Percentiles rank a stretch among this genome's conserved stretches.
phyloP scores from a whole-genome alignment of 2,888 invertebrate genomes.

The Caenorhabditis virilis region DNA sequence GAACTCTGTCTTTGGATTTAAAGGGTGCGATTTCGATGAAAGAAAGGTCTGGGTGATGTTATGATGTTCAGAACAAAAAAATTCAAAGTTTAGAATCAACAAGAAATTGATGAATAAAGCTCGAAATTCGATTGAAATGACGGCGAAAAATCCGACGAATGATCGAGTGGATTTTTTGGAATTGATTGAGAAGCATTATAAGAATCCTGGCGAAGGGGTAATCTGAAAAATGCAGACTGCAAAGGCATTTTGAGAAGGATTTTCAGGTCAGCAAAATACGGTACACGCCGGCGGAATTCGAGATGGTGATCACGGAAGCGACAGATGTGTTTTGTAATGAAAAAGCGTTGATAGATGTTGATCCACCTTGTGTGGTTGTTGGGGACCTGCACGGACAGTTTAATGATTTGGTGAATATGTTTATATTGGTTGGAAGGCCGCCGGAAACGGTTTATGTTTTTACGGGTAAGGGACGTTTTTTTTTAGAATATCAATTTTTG shows the following conservation, averaged over 20 bases:
- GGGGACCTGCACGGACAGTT: constrained; percentile 54
- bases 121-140: not conserved
- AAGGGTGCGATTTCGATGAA: too few species aligned
- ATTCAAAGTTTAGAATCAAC: too few species aligned
- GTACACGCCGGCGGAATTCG: constrained; percentile 42
- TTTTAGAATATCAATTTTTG: not conserved
- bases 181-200: not conserved
- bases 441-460: constrained; percentile 51
- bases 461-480: constrained; percentile 15
- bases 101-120: too few species aligned
- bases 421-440: constrained; percentile 50
- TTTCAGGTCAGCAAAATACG: constrained; percentile 46
- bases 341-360: constrained; percentile 47
- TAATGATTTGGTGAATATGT: constrained; percentile 57
- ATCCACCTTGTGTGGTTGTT: constrained; percentile 47
- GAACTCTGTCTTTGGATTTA: too few species aligned
- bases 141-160: not conserved
- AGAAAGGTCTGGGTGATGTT: too few species aligned
- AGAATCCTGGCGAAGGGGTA: not conserved
- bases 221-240: too few species aligned
- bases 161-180: not conserved
- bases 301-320: constrained; percentile 38
- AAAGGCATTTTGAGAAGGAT: too few species aligned
- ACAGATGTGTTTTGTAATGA: constrained; percentile 36
- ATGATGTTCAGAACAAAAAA: too few species aligned